A percentile compares a stretch with the other conserved stretches of the same genome.
phyloP scores from a whole-genome alignment of 2,888 invertebrate species.

The Halictus quadricinctus region DNA sequence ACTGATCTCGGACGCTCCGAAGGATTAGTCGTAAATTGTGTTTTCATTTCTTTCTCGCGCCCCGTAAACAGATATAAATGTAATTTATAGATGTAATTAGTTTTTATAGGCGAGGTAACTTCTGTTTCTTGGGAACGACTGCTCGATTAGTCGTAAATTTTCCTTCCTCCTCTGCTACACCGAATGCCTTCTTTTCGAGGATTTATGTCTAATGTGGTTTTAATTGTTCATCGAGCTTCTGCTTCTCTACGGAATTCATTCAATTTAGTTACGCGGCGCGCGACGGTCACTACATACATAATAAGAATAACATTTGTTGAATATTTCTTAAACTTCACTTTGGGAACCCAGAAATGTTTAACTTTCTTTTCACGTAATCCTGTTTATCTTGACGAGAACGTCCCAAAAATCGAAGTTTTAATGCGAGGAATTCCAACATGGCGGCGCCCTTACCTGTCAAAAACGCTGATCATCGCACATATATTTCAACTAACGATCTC shows the following conservation, averaged over 20 bases:
- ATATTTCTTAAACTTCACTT: too few relatives aligned
- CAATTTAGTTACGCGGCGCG: too few relatives aligned
- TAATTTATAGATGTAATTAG: neutral
- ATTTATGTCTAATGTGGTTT: neutral
- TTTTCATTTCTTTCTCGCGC: neutral
- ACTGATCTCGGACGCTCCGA: neutral
- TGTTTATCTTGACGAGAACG: too few relatives aligned
- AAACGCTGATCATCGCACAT: too few relatives aligned
- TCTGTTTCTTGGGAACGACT: neutral
- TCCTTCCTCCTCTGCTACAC: neutral
- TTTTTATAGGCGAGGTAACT: neutral
- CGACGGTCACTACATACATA: too few relatives aligned
- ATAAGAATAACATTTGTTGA: too few relatives aligned
- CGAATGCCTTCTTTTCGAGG: neutral
- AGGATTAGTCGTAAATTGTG: constrained; percentile 36
- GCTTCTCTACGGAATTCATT: neutral
- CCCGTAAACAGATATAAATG: neutral
- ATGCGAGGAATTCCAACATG: too few relatives aligned
- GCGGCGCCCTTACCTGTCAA: too few relatives aligned
- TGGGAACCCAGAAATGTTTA: too few relatives aligned
- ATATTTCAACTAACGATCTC: too few relatives aligned
- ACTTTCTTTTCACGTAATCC: too few relatives aligned
- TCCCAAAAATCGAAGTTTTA: too few relatives aligned
- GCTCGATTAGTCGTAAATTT: neutral
- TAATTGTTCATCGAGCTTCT: neutral